Evolutionary conservation across 2,113 vertebrate species (phyloP), one percentile per base, ranked within the genome.

Genomic region (Passerina amoena): DNA sequence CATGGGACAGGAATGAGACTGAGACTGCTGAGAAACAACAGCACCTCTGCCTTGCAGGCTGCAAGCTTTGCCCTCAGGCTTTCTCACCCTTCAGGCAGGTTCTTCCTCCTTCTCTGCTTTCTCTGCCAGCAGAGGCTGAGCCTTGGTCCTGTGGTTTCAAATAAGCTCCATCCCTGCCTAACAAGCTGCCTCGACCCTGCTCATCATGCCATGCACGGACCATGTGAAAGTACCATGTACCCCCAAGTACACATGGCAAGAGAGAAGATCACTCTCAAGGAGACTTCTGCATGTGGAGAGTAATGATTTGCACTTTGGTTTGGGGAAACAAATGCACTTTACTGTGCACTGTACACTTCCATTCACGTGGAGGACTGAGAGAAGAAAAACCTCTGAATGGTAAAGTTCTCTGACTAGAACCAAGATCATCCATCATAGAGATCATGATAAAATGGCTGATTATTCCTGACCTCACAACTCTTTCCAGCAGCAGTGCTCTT

Each of bases 191-290:
- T 45, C 2, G 2, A 23, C 9, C 17, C 18, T 70, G 25, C 42
- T 33, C 18, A 9, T 40, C 23, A 10, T 3, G 3, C 45, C 45
- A 5, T 2, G 4, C 16, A 28, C 0, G 3, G 40, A 12, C 24
- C 40, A 1, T 5, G 17, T 48, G 40, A 28, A 72, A 77, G 37
- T 15, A 18, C 14, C 10, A 10, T 48, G 23, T 27, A 56, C 2
- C 3, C 28, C 37, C 37, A 61, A 2, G 25, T 4, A 38, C 1
- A 0, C 24, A 59, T 0, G 3, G 33, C 40, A 90, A 60, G 56
- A 47, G n/a, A 42, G n/a, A 33, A 60, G 22, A 33, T 70, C 3
- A 0, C 17, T 80, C 40, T 77, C 0, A 0, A 50, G 16, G 35
- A 57, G 9, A 72, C 9, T 83, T 81, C 68, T 88, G 45, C 9